Evolutionary conservation across 2,113 vertebrate genomes (phyloP).

Genomic region (Callocephalon fimbriatum): DNA sequence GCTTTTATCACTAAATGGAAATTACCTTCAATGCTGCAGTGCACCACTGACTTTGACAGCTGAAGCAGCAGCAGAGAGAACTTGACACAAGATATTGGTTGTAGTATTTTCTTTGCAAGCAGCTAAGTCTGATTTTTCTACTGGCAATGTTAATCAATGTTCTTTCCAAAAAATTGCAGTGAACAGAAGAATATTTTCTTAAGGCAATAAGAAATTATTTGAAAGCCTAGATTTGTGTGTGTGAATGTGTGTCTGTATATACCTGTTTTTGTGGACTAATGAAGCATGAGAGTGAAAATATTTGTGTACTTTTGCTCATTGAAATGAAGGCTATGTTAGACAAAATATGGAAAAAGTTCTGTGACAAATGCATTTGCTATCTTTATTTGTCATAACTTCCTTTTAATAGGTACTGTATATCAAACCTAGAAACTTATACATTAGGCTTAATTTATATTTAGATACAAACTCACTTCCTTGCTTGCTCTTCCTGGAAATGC

Average conservation of each 20-base stretch:
- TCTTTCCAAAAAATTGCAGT: constrained; percentile 27
- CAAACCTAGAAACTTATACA: background rate
- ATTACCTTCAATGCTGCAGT: constrained; percentile 79
- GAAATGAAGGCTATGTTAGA: background rate
- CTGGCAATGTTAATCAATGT: constrained; percentile 64
- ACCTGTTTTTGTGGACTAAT: background rate
- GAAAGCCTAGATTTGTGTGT: constrained; percentile 13
- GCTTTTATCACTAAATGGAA: constrained; percentile 78
- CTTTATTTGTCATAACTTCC: background rate
- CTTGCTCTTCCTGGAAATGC: background rate
- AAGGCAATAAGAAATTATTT: constrained; percentile 12
- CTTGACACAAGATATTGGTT: constrained; percentile 67
- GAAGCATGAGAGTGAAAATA: background rate
- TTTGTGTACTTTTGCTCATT: background rate
- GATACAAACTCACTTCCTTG: background rate
- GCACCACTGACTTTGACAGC: constrained; percentile 81
- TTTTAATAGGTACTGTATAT: background rate
- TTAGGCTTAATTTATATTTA: background rate
- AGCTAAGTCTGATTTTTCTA: constrained; percentile 68
- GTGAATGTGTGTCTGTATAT: background rate
- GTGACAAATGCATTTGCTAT: background rate
- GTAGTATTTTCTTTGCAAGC: constrained; percentile 48
- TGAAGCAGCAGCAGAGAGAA: constrained; percentile 68
- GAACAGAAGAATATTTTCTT: constrained; percentile 53
- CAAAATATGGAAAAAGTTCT: background rate